Percentiles rank a stretch among this genome's conserved stretches.
These are phyloP conservation scores for Ceyx erithaca DNA, from an alignment of 2,797 vertebrate species.

Conservation along the genomic window DNA sequence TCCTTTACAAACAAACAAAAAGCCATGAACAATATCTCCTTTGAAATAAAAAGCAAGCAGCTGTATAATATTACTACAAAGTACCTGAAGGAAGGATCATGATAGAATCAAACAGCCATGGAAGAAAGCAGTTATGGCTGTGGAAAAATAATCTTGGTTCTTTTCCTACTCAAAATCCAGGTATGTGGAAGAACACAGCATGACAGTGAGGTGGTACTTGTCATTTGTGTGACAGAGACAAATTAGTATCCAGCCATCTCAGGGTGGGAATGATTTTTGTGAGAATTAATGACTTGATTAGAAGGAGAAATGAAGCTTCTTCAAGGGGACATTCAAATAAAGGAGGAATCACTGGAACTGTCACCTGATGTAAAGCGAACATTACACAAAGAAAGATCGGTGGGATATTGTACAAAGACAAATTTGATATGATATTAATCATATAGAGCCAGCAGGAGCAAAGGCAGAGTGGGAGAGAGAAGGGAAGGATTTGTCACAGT, in stretches of 20 bases:
- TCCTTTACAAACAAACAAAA: neutral
- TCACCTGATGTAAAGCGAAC: conserved; percentile 41
- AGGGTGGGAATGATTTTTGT: conserved; percentile 41
- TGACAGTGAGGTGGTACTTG: conserved; percentile 55
- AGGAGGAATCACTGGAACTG: conserved; percentile 66
- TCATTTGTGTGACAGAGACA: conserved; percentile 58
- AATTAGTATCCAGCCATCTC: conserved; percentile 54
- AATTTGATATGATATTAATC: conserved; percentile 63
- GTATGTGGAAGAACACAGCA: conserved; percentile 12
- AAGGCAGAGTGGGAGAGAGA: neutral
- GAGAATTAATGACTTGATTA: conserved; percentile 72
- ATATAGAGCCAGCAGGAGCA: neutral
- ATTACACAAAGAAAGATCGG: conserved; percentile 51
- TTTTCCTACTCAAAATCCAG: neutral
- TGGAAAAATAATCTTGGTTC: conserved; percentile 19
- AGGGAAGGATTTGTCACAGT: neutral
- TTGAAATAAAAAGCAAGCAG: conserved; percentile 8
- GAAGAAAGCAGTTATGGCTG: neutral
- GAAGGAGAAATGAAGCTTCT: conserved; percentile 67
- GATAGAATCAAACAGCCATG: neutral
- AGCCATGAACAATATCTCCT: neutral
- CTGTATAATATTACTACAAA: neutral
- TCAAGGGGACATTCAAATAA: conserved; percentile 69
- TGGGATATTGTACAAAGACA: conserved; percentile 37
- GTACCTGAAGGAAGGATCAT: neutral